Evolutionary conservation across 2,797 vertebrate species (phyloP), one percentile per base, ranked within the genome.

Genomic region (Cynopterus sphinx): DNA sequence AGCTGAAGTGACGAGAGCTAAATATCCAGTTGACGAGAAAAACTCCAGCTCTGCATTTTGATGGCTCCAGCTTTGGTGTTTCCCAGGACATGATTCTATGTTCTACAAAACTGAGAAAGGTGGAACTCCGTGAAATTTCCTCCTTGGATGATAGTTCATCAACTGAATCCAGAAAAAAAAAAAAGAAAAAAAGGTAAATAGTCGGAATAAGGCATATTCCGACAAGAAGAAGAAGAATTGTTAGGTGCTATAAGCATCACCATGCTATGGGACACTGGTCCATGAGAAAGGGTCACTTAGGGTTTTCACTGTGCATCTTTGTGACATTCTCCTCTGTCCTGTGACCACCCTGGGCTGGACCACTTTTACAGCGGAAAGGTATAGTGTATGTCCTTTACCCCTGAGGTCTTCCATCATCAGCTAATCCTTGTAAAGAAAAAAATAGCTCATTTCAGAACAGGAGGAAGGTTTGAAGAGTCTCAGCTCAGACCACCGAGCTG

Each of bases 371-470:
- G 22, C 39, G 57, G 49, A 78, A 88, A 87, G 55, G 33, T 46
- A 5, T 16, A 49, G 4, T 39, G 0, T 41, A 22, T 41, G 2
- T 63, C 9, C n/a, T 83, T 87, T 77, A 70, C 46, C n/a, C 67
- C 6, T 11, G 13, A 81, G 31, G 3, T 43, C 39, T 63, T 81
- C 71, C 28, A 89, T 82, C 43, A 16, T 55, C 36, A 75, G n/a
- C 55, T 53, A 78, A 83, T 83, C 39, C 39, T 89, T 78, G 51
- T 87, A 74, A 75, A 24, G 31, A 12, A 88, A 79, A 17, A 82
- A 57, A 51, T 2, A 53, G 33, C n/a, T 26, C 53, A 36, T 90
- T 90, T 90, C 21, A 26, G 59, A 81, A 79, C 51, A 63, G 16
- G 17, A 51, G 39, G 51, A 84, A 19, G 8, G 10, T 11, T 94